These are phyloP conservation scores for Pionites leucogaster DNA, from an alignment of 2,113 vertebrate genomes.

Conservation along the genomic window DNA sequence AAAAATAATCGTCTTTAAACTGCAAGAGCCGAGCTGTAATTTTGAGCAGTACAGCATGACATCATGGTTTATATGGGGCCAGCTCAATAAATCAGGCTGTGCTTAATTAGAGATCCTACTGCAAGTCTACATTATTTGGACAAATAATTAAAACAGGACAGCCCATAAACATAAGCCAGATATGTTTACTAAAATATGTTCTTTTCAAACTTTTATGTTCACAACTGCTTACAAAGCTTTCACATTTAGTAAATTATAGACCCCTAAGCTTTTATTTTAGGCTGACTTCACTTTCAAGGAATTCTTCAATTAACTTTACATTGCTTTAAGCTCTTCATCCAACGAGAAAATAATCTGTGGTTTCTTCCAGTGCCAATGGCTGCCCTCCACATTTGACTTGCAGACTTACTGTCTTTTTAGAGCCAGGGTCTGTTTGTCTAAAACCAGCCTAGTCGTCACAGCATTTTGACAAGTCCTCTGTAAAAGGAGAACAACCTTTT, in stretches of 20 bases:
- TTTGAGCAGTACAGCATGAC: slow-evolving; percentile 77
- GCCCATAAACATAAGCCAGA: slow-evolving; percentile 75
- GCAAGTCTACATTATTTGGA: slow-evolving; percentile 74
- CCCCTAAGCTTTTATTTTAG: slow-evolving; percentile 69
- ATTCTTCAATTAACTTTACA: slow-evolving; percentile 86
- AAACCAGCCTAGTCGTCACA: slow-evolving; percentile 74
- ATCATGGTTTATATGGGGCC: slow-evolving; percentile 80
- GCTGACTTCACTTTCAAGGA: slow-evolving; percentile 84
- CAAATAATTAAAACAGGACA: slow-evolving; percentile 74
- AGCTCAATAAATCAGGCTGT: slow-evolving; percentile 78
- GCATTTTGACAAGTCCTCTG: slow-evolving; percentile 70
- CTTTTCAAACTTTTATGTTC: slow-evolving; percentile 69
- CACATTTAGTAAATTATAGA: slow-evolving; percentile 76
- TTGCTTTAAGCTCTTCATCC: slow-evolving; percentile 78
- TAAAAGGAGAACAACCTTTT: slow-evolving; percentile 52
- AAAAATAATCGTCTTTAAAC: slow-evolving; percentile 77
- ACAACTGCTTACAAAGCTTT: slow-evolving; percentile 73
- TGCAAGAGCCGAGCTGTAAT: slow-evolving; percentile 76
- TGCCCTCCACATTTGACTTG: slow-evolving; percentile 75
- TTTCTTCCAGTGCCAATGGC: slow-evolving; percentile 74
- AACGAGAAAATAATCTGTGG: slow-evolving; percentile 79
- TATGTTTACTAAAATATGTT: slow-evolving; percentile 76
- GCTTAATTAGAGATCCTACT: slow-evolving; percentile 80
- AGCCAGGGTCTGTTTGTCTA: slow-evolving; percentile 71
- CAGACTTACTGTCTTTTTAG: slow-evolving; percentile 71